Evolutionary conservation across 2,113 vertebrate species (phyloP), one percentile per base, ranked within the genome.

Genomic region (Pholis gunnellus): DNA sequence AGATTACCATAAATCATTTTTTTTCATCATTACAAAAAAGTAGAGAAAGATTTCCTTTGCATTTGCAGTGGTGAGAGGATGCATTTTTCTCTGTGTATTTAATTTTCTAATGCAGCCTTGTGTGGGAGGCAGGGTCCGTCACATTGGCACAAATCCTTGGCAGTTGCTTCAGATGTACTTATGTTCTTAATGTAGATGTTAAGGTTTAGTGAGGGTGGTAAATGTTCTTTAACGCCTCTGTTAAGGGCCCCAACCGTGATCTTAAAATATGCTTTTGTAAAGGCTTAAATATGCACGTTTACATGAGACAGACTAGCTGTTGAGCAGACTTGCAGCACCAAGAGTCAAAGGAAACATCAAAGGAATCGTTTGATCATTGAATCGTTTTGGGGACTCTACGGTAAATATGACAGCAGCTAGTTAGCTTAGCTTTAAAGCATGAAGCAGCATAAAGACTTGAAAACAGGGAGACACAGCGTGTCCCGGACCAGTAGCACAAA

Each of bases 51-150:
- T 48, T 78, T 34, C 13, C 2, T 50, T 66, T 66, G 6, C 20
- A 36, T 8, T 65, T 34, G 25, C 5, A 17, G 4, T 4, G 14
- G 18, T 46, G 27, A 6, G 15, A 60, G 50, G 42, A 68, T 81
- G 6, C 22, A 20, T 22, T 20, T 57, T 10, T 67, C 15, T 36
- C 20, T 59, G 60, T 42, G 9, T 18, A 29, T 38, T 38, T 61
- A 60, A 59, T 81, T 52, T 46, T 73, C 70, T 38, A 73, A 65
- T 59, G 27, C 61, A 42, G 36, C n/a, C 17, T 29, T 29, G 38
- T 46, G 56, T 22, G 9, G 34, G 44, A 42, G 25, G 40, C 44
- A 38, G 22, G 3, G 34, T 48, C 38, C 10, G 5, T 2, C 25
- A 71, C 57, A 61, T 14, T 2, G 54, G 42, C 22, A 15, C 20